Percentiles rank a stretch among this genome's conserved stretches.
phyloP scores from a whole-genome alignment of 2,888 invertebrate genomes.

The Nymphalis c-album region DNA sequence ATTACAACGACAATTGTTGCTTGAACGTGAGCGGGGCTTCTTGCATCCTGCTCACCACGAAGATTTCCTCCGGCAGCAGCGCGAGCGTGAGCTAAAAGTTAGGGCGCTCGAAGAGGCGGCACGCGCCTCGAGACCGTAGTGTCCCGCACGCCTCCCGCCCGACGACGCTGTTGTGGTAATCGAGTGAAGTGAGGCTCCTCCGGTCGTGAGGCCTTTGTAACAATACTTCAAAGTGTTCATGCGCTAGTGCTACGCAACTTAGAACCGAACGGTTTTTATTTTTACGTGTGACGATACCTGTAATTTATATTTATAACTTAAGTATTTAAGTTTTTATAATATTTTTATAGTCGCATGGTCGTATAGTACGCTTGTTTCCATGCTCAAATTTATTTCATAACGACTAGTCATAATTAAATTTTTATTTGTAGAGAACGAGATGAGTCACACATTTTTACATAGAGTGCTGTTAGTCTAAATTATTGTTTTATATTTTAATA shows the following conservation, averaged over 20 bases:
- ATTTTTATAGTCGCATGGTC: slow-evolving; percentile 78
- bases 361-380: slow-evolving; percentile 76
- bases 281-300: slow-evolving; percentile 63
- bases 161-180: slow-evolving; percentile 48
- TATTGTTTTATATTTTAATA: slow-evolving; percentile 56
- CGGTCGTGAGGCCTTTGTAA: slow-evolving; percentile 41
- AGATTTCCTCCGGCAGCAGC: slow-evolving; percentile 86
- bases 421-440: slow-evolving; percentile 62
- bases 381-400: slow-evolving; percentile 80
- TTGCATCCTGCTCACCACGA: slow-evolving; percentile 81
- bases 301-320: slow-evolving; percentile 74
- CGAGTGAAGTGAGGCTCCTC: slow-evolving; percentile 46
- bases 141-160: slow-evolving; percentile 45
- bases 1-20: slow-evolving; percentile 89
- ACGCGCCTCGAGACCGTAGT: slow-evolving; percentile 81
- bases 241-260: slow-evolving; percentile 48
- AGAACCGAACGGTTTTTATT: slow-evolving; percentile 44
- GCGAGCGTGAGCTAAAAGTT: slow-evolving; percentile 92
- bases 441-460: slow-evolving; percentile 56
- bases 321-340: slow-evolving; percentile 67
- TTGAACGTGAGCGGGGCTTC: slow-evolving; percentile 89
- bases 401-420: slow-evolving; percentile 78
- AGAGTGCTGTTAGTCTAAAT: slow-evolving; percentile 64
- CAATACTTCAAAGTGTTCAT: slow-evolving; percentile 50
- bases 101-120: slow-evolving; percentile 93